Base-by-base conservation (phyloP, 2,797 vertebrate species). In the Sorex maritimensis region DNA sequence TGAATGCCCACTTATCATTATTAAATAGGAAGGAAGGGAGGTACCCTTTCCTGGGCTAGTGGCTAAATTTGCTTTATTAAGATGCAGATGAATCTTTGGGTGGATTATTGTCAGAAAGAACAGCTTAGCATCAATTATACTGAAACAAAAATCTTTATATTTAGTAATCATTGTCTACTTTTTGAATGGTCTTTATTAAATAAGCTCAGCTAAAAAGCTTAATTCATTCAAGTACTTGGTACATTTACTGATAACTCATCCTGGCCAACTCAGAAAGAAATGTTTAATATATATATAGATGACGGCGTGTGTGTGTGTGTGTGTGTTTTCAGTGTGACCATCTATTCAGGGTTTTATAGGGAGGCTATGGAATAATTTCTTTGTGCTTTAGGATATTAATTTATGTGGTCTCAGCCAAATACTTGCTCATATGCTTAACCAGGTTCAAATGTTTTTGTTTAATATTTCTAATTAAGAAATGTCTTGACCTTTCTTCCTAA, bases 181-280 rank as follows among this genome's bases (percentile, higher is more conserved):
- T 96, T 94, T 78, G 93, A 97, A 73, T 91, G 95, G 83, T 79
- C 46, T 82, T 92, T 91, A 95, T 96, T 91, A 93, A 96, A 92
- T 95, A 93, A 93, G 41, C 26, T 30, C 26, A 71, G 86, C 86
- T 93, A 93, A 94, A 61, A 91, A 95, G 65, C 81, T 79, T 80
- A 77, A 15, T 86, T 92, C 44, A 65, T 81, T 96, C 67, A 88
- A 63, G 38, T 68, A 44, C 75, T 83, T 92, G 69, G 21, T 91
- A 38, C 58, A 85, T 83, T 92, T 90, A 65, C 77, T 83, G 79
- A 46, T 81, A 86, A 81, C 58, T 92, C 90, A 95, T 81, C 65
- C 30, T 87, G 83, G 91, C 24, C 93, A 86, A 95, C 11, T 86
- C 68, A 17, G 46, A 93, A 93, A 49, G 30, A 93, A 85, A 86